Evolutionary conservation across 2,888 invertebrate genomes (phyloP).

Genomic region (Opisthograptis luteolata): DNA sequence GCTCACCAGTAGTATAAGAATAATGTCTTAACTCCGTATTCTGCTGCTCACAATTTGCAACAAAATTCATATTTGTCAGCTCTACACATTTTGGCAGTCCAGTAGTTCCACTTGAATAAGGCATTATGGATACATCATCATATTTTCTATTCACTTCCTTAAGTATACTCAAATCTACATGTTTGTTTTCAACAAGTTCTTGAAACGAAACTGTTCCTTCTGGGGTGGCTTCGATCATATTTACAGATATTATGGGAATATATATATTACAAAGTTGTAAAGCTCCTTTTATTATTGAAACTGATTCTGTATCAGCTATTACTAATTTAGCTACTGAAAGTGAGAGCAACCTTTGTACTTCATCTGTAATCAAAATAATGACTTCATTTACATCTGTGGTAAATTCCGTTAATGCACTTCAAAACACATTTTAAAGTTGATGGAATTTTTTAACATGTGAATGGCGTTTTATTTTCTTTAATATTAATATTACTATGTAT

Average conservation of each 20-base stretch:
- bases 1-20: conserved; percentile 62
- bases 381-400: no score
- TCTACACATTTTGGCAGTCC: conserved; percentile 91
- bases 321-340: conserved; percentile 84
- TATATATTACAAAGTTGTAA: conserved; percentile 67
- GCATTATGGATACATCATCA: conserved; percentile 87
- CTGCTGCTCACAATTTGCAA: conserved; percentile 75
- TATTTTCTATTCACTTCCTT: conserved; percentile 62
- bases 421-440: no score
- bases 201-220: conserved; percentile 84
- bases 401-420: no score
- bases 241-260: conserved; percentile 80
- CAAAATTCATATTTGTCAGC: conserved; percentile 84
- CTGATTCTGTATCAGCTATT: conserved; percentile 84
- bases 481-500: no score
- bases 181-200: conserved; percentile 78
- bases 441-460: no score
- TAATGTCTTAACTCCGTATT: conserved; percentile 53
- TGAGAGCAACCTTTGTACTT: conserved; percentile 86
- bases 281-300: conserved; percentile 72
- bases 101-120: conserved; percentile 94
- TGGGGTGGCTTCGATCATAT: conserved; percentile 58
- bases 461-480: no score
- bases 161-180: conserved; percentile 75
- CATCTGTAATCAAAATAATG: conserved; percentile 86